Conservation (phyloP, 2,797 vertebrate species). For the Stomatorhinus walkeri region DNA sequence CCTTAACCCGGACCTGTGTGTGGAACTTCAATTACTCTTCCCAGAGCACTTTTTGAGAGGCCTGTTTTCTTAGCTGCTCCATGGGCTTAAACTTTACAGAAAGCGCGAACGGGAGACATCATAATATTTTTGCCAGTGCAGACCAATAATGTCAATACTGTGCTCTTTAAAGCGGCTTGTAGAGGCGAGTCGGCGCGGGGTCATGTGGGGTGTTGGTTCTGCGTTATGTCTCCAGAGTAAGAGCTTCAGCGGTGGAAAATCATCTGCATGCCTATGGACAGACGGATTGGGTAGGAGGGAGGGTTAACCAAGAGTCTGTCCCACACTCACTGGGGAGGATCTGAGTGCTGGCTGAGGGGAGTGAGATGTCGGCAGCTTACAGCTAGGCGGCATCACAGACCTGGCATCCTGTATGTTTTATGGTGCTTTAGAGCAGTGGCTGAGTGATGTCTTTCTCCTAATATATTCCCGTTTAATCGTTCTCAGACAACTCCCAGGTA, state of each 20-base stretch:
- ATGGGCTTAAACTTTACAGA: background rate
- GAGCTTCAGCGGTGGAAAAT: background rate
- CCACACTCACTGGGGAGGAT: background rate
- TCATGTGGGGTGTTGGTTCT: background rate
- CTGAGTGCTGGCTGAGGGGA: background rate
- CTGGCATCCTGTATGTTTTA: background rate
- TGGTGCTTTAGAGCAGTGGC: background rate
- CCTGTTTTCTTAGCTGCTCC: background rate
- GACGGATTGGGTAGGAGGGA: background rate
- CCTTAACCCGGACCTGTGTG: background rate
- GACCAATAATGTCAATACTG: background rate
- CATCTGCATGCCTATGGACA: background rate
- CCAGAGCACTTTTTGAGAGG: background rate
- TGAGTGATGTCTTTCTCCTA: background rate
- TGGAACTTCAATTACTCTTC: constrained; percentile 2
- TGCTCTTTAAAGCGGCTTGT: background rate
- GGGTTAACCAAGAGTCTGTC: background rate
- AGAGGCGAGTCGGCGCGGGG: background rate
- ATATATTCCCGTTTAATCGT: background rate
- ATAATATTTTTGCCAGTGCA: constrained; percentile 3
- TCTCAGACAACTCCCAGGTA: background rate
- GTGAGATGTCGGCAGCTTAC: background rate
- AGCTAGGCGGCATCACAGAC: background rate
- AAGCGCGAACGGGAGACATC: background rate
- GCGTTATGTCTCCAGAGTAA: background rate